Evolutionary conservation across 2,113 vertebrate genomes (phyloP), one percentile per base, ranked within the genome.

Genomic region (Pristiophorus japonicus): DNA sequence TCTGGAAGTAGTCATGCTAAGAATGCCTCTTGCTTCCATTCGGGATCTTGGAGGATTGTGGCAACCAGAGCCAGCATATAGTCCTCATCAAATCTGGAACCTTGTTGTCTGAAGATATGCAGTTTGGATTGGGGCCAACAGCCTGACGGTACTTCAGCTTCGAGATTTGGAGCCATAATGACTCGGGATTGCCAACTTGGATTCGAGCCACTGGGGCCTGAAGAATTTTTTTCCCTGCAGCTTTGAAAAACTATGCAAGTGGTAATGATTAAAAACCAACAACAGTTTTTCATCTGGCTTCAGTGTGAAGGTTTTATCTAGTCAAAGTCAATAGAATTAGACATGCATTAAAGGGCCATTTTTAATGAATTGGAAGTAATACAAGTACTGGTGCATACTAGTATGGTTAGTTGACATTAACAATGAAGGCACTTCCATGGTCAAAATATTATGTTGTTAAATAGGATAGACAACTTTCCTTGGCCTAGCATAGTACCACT

Each of bases 181-280:
- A 30, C 24, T 70, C 24, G 73, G 22, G 38, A 94, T 67, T 94
- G 93, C 93, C 93, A 94, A 70, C 65, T 94, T 94, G 93, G 93
- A 73, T 70, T 45, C 70, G 10, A 5, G 65, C 93, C 93, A 70
- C 27, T 34, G 24, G 66, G 66, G 65, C 42, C 27, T 70, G 66
- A 70, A 94, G 66, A 67, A 51, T 94, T 38, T 65, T 63, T 70
- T 34, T 45, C 93, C 93, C 66, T n/a, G 66, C 65, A 94, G 42
- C 93, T 67, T 70, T 70, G 4, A 47, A 94, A 70, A 70, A 10
- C 93, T 45, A 73, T 34, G 27, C 93, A 70, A 94, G 27, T 70
- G 93, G 93, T 70, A 94, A 94, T 73, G 93, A 94, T 94, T 94
- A 94, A 94, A 94, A 67, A 30, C 24, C 93, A 94, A 70, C 92